These are phyloP conservation scores for Augiades crinisus DNA, from an alignment of 2,888 invertebrate genomes.

Conservation along the genomic window DNA sequence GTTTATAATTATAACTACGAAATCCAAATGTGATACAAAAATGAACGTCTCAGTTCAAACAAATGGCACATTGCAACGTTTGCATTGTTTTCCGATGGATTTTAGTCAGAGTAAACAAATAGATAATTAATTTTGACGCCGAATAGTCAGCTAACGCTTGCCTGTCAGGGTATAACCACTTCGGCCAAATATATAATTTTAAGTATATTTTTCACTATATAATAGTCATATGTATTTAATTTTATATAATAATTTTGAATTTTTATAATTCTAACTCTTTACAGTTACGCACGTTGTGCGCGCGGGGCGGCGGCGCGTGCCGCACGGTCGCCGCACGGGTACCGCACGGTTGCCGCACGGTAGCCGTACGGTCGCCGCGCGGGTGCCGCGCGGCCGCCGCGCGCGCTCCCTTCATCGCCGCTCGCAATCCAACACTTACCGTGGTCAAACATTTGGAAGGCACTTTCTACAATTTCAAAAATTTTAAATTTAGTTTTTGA, in stretches of 20 bases:
- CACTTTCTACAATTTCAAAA: slow-evolving; percentile 88
- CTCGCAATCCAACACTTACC: slow-evolving; percentile 81
- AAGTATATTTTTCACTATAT: slow-evolving; percentile 78
- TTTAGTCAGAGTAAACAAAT: slow-evolving; percentile 51
- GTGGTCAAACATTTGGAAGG: slow-evolving; percentile 87
- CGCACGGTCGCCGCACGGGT: slow-evolving; percentile 12
- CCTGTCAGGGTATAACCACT: slow-evolving; percentile 90
- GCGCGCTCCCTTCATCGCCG: slow-evolving; percentile 66
- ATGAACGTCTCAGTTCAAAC: slow-evolving; percentile 62
- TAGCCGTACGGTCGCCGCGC: slow-evolving; percentile 19
- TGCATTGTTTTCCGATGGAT: slow-evolving; percentile 69
- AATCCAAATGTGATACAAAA: slow-evolving; percentile 45
- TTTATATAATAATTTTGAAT: slow-evolving; percentile 82
- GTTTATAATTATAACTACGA: slow-evolving; percentile 46
- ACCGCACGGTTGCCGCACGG: slow-evolving; percentile 40
- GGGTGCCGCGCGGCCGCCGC: slow-evolving; percentile 40
- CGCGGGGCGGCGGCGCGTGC: slow-evolving; percentile 38
- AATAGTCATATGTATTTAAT: slow-evolving; percentile 80
- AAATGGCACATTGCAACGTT: slow-evolving; percentile 76
- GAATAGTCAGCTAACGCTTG: slow-evolving; percentile 79
- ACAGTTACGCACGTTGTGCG: slow-evolving; percentile 71
- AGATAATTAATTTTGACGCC: slow-evolving; percentile 74
- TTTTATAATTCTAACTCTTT: slow-evolving; percentile 74
- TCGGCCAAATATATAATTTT: slow-evolving; percentile 78
- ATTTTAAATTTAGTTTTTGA: slow-evolving; percentile 83